phyloP scores from a whole-genome alignment of 2,888 invertebrate species.

The Nymphalis urticae region DNA sequence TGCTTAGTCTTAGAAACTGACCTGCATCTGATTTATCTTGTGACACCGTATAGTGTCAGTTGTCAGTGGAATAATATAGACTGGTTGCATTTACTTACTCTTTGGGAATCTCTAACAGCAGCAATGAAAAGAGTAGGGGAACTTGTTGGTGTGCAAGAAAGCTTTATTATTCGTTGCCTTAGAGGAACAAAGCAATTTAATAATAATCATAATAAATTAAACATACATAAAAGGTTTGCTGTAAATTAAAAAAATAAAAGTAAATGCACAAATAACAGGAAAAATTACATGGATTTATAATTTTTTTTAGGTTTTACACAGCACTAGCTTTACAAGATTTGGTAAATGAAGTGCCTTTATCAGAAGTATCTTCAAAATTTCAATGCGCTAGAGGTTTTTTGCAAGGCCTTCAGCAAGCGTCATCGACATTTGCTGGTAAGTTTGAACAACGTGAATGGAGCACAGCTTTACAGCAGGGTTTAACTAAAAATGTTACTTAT shows the following conservation, averaged over 20 bases:
- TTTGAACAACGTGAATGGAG: background rate
- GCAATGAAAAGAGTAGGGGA: conserved; percentile 93
- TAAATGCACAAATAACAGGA: background rate
- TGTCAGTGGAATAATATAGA: conserved; percentile 90
- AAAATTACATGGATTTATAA: background rate
- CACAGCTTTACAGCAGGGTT: background rate
- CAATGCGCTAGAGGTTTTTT: conserved; percentile 93
- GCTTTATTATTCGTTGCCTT: conserved; percentile 90
- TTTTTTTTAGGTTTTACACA: conserved; percentile 87
- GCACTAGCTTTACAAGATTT: conserved; percentile 95
- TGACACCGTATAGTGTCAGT: conserved; percentile 95
- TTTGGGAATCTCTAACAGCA: conserved; percentile 90
- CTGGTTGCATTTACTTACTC: conserved; percentile 88
- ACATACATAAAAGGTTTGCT: conserved; percentile 84
- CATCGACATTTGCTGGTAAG: conserved; percentile 95
- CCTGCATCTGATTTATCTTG: conserved; percentile 96
- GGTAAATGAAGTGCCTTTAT: conserved; percentile 93
- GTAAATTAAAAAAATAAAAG: background rate
- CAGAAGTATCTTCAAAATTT: conserved; percentile 90
- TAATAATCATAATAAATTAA: conserved; percentile 78
- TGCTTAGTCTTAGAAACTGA: conserved; percentile 97
- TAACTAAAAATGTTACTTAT: conserved; percentile 39
- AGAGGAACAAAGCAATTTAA: conserved; percentile 84
- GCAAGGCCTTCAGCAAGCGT: conserved; percentile 96
- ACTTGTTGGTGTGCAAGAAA: conserved; percentile 93